Percentiles rank a stretch among this genome's conserved stretches.
These are phyloP conservation scores for Poecilia wingei DNA, from an alignment of 2,797 vertebrate genomes.

Conservation along the genomic window DNA sequence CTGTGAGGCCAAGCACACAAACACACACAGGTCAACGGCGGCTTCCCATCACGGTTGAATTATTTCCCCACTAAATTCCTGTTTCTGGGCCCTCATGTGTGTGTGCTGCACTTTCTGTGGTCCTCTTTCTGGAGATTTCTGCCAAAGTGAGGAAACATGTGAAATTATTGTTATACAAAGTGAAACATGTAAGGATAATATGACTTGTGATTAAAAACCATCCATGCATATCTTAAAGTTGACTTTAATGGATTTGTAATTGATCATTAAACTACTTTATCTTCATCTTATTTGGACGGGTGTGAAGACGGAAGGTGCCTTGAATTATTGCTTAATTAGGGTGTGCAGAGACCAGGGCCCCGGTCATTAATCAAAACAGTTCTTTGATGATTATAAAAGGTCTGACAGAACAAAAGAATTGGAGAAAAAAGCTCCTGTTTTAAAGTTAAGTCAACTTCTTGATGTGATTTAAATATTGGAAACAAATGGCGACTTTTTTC, in stretches of 20 bases:
- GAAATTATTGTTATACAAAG: constrained; percentile 17
- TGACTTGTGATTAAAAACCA: constrained; percentile 14
- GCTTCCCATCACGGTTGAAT: constrained; percentile 44
- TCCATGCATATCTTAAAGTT: constrained; percentile 5
- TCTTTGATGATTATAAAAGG: constrained; percentile 37
- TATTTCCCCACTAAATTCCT: constrained; percentile 45
- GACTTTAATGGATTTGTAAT: constrained; percentile 26
- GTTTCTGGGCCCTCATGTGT: constrained; percentile 2
- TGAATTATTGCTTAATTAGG: constrained; percentile 36
- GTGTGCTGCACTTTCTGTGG: constrained; percentile 20
- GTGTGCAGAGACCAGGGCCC: constrained; percentile 14
- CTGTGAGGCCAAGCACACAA: constrained; percentile 21
- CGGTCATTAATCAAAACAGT: constrained; percentile 42
- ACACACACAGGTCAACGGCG: constrained; percentile 39
- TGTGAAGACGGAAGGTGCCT: constrained; percentile 12
- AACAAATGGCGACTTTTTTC: neutral
- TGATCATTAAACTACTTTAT: constrained; percentile 21
- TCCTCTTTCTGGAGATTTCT: constrained; percentile 33
- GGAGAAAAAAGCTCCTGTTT: constrained; percentile 10
- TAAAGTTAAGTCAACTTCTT: constrained; percentile 8
- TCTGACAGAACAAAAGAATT: constrained; percentile 21
- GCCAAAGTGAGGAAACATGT: constrained; percentile 18
- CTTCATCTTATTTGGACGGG: constrained; percentile 4
- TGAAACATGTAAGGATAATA: constrained; percentile 10
- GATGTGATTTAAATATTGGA: constrained; percentile 23